Evolutionary conservation across 2,113 vertebrate genomes (phyloP), one percentile per base, ranked within the genome.

Genomic region (Gymnocephalus cernua): DNA sequence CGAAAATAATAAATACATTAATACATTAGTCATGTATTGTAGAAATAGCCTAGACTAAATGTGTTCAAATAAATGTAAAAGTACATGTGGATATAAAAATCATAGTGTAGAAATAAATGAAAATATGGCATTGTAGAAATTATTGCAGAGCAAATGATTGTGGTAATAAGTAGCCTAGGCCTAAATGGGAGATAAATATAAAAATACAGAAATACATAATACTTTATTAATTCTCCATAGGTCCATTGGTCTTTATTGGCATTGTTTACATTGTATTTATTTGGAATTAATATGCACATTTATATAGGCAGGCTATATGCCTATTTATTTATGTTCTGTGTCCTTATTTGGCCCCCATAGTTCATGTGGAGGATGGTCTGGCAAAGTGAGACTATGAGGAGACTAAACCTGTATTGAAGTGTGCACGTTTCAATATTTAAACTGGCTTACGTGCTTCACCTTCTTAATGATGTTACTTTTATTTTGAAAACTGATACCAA

Each of bases 401-500:
- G 10, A 62, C 18, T 32, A 11, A 19, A 61, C 3, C 9, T 19
- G 5, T 12, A 15, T 6, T 27, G 9, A 25, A 15, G 41, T 25
- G n/a, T 45, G 14, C n/a, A 45, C 6, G 1, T 10, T 13, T 13
- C 3, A 7, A 2, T 29, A 51, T 51, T 29, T 13, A 1, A 51
- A 51, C 12, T 14, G 18, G 4, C 18, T 35, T 1, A 4, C 27
- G 3, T 15, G n/a, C 51, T 1, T 45, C 9, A 1, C 19, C 6
- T 6, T n/a, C 11, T 25, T 3, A 21, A 3, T 6, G 6, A 0
- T 3, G 2, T 32, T 1, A 5, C 54, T 59, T 76, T 91, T 91
- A 89, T 66, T 91, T 77, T 89, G 77, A 79, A 83, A 8, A 0
- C 4, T 0, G 1, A 23, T 0, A 3, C 1, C 13, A 0, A 12